Percentiles rank a stretch among this genome's conserved stretches.
Conservation (phyloP, 2,888 invertebrate genomes). For the Spilosoma lubricipeda region DNA sequence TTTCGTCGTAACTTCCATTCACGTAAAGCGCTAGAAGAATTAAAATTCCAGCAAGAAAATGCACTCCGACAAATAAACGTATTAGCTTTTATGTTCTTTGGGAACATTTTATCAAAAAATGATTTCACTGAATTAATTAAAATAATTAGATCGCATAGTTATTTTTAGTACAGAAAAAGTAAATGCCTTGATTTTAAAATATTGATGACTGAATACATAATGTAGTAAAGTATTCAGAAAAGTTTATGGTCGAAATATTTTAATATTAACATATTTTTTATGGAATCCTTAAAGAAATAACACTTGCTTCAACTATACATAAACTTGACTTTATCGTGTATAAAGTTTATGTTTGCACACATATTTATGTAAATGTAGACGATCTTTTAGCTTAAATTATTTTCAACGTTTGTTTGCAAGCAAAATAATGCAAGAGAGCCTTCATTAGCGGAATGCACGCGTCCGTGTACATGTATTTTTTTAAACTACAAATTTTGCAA, state of each 20-base stretch:
- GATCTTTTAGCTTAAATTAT: slow-evolving; percentile 80
- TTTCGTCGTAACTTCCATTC: slow-evolving; percentile 75
- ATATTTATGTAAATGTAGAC: slow-evolving; percentile 79
- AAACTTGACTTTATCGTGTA: slow-evolving; percentile 80
- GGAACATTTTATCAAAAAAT: slow-evolving; percentile 39
- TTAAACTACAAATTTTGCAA: slow-evolving; percentile 64
- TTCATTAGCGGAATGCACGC: slow-evolving; percentile 76
- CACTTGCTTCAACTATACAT: slow-evolving; percentile 70
- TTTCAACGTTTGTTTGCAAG: slow-evolving; percentile 73
- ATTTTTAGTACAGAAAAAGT: background rate
- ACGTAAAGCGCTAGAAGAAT: slow-evolving; percentile 74
- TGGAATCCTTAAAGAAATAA: slow-evolving; percentile 60
- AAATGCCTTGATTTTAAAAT: background rate
- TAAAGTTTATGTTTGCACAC: slow-evolving; percentile 80
- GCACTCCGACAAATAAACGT: slow-evolving; percentile 76
- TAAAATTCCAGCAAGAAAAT: slow-evolving; percentile 78
- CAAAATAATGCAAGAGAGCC: slow-evolving; percentile 67
- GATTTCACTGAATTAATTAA: slow-evolving; percentile 38
- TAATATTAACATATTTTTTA: slow-evolving; percentile 33
- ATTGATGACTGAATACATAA: background rate
- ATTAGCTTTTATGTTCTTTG: slow-evolving; percentile 70
- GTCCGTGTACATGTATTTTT: slow-evolving; percentile 67
- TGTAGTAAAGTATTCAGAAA: background rate
- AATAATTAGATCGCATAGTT: slow-evolving; percentile 26
- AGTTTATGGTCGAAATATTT: slow-evolving; percentile 51